phyloP scores from a whole-genome alignment of 2,888 invertebrate genomes.

The Cyclophora punctaria region DNA sequence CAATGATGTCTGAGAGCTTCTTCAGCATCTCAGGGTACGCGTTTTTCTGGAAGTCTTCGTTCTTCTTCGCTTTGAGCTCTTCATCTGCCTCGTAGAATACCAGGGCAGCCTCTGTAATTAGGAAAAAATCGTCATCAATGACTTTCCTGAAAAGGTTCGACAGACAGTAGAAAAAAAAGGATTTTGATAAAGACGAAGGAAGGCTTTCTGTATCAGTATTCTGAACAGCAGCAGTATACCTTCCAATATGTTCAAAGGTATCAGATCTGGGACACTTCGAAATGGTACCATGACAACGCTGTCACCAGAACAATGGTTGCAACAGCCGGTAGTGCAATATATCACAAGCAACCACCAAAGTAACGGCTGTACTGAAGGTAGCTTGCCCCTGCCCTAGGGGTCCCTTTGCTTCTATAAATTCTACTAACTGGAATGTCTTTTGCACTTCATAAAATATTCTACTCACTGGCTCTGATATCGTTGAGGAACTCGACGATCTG shows the following conservation, averaged over 20 bases:
- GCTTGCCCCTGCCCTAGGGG: neutral
- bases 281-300: neutral
- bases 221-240: no score
- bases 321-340: neutral
- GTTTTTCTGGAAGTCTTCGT: constrained; percentile 56
- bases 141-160: no score
- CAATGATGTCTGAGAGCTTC: constrained; percentile 65
- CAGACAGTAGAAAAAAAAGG: no score
- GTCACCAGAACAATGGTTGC: neutral
- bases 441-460: neutral
- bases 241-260: no score
- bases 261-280: neutral
- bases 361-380: neutral
- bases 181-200: no score
- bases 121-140: no score
- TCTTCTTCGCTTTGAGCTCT: constrained; percentile 59
- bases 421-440: neutral
- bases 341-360: no score
- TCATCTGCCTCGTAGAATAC: constrained; percentile 70
- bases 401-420: neutral
- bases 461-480: constrained; percentile 77
- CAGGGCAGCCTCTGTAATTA: neutral
- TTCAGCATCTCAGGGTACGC: constrained; percentile 46
- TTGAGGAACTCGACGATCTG: constrained; percentile 75
- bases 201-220: no score